Evolutionary conservation across 2,113 vertebrate genomes (phyloP), one percentile per base, ranked within the genome.

Genomic region (Coracopsis vasa): DNA sequence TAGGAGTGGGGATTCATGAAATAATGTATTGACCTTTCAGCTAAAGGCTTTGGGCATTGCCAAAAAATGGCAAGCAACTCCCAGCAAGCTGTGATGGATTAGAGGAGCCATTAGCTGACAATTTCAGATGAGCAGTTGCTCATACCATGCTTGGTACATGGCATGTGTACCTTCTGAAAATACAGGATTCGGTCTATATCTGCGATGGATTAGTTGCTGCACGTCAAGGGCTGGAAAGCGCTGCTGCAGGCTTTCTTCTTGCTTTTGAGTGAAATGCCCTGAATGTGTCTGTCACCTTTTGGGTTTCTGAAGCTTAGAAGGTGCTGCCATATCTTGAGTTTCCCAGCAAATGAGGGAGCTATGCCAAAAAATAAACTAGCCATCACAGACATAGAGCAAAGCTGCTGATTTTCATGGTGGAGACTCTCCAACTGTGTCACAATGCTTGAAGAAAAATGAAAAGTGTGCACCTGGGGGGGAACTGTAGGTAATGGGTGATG

Each of bases 361-460:
- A 54, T 62, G 53, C n/a, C 61, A 92, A 72, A 71, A 96, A 93
- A 88, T 54, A 81, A 94, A 94, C 81, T 87, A 95, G 88, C 75
- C 95, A 98, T 97, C 98, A 97, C 97, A 98, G 98, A 98, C 94
- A 98, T 96, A 98, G 98, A 96, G 84, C 96, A 97, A 98, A 98
- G 92, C 78, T 8, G 4, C 93, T 95, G 97, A 98, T 98, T 98
- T 98, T 98, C 97, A 97, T 0, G 28, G 97, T 94, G 80, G 94
- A 96, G 95, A 61, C 37, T 97, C 94, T 95, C 93, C 94, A 97
- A 92, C 96, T 29, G 88, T 97, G 96, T 91, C 95, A 97, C 24
- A 53, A 98, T 97, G 97, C 95, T 92, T 96, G 92, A 87, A 94
- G 79, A 88, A 54, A 96, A 97, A 97, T 78, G 94, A 95, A 95